Base-by-base conservation (phyloP, 2,888 invertebrate genomes). In the Sarcophaga subvicina region DNA sequence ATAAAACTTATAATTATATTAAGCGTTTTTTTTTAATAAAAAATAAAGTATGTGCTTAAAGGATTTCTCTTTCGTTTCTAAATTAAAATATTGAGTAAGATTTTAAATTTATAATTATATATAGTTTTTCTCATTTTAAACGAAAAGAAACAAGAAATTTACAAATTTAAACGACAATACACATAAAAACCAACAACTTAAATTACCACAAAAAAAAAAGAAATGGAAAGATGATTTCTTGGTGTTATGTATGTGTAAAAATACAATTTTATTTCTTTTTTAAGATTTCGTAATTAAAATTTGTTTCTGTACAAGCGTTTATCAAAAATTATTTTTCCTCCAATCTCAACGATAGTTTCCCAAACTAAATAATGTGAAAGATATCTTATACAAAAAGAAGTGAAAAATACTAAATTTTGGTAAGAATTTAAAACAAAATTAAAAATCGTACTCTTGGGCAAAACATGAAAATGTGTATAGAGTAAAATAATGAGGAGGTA, bases 301-400 rank as follows among this genome's bases (percentile, higher is more conserved):
- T 77, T 54, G 70, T 76, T 71, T 83, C 87, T 87, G 83, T 87
- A 83, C 83, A 87, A 70, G 70, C 60, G 60, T 25, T 37, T 72
- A 20, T 78, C 25, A n/a, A 49, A 47, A 22, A 17, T 17, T 54
- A 17, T 12, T 71, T 49, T 71, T 17, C 20, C 37, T 69, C 49
- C 20, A 45, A 79, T 81, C 69, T 79, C 77, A 76, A 71, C 67
- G 79, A 67, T 82, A 78, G 79, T 75, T 84, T 67, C 59, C 6
- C 64, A 71, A 66, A 78, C 37, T 67, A 80, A 70, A 71, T 70
- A 54, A 71, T 20, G 49, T 6, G 10, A 79, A 63, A 78, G 72
- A 63, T 25, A 37, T 37, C 8, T 12, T 71, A 66, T 60, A 12
- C 1, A 60, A 17, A 47, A 22, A 14, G 60, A 64, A 45, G 22